Evolutionary conservation across 2,888 invertebrate genomes (phyloP).

Genomic region (Drosophila parthenogenetica): DNA sequence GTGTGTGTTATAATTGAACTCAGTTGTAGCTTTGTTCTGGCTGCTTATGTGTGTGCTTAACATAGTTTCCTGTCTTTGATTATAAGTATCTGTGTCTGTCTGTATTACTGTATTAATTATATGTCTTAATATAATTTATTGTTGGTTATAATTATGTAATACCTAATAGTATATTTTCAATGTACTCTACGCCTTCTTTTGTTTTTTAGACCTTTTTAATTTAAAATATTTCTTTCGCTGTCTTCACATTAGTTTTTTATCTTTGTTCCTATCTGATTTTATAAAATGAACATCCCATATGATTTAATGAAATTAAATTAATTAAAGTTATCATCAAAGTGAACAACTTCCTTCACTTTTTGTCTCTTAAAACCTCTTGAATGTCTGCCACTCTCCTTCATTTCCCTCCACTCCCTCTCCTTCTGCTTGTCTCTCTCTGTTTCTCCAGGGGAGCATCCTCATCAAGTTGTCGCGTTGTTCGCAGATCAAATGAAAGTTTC

Average conservation of each 20-base stretch:
- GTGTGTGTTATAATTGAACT: constrained; percentile 2
- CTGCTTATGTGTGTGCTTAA: neutral
- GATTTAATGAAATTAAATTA: constrained; percentile 8
- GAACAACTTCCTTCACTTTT: constrained; percentile 22
- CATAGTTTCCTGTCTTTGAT: neutral
- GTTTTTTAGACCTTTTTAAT: too few species aligned
- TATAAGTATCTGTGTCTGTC: neutral
- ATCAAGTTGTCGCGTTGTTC: constrained; percentile 65
- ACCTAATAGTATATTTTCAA: too few species aligned
- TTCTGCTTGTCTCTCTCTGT: neutral
- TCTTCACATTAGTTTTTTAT: neutral
- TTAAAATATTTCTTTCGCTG: too few species aligned
- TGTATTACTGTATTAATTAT: too few species aligned
- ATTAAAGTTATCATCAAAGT: constrained; percentile 20
- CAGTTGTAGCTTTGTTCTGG: neutral
- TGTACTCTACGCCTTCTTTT: too few species aligned
- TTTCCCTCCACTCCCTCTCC: neutral
- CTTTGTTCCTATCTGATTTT: neutral
- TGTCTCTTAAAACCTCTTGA: neutral
- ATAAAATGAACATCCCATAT: constrained; percentile 1
- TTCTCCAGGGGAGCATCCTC: constrained; percentile 30
- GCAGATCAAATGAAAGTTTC: constrained; percentile 83
- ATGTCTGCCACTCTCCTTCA: neutral
- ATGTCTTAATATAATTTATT: too few species aligned
- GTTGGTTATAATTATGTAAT: too few species aligned